These are phyloP conservation scores for Arvicanthis niloticus DNA, from an alignment of 2,113 vertebrate species.

Conservation along the genomic window DNA sequence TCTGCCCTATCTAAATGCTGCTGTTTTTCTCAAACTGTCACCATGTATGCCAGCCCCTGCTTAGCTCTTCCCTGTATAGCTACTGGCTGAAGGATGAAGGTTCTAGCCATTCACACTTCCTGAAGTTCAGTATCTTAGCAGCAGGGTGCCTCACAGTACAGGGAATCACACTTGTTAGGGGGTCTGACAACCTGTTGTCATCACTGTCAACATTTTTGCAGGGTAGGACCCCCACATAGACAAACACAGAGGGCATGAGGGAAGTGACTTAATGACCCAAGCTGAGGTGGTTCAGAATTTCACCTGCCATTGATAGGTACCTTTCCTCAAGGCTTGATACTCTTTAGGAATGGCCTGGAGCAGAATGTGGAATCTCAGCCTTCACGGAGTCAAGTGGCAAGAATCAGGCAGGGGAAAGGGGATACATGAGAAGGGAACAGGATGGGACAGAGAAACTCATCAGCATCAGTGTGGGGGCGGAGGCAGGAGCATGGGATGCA, in stretches of 20 bases:
- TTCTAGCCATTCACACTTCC: neutral
- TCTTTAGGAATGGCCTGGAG: neutral
- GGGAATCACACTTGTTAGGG: neutral
- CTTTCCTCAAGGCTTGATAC: neutral
- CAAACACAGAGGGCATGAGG: neutral
- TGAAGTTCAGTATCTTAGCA: neutral
- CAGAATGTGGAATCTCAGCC: too few species aligned
- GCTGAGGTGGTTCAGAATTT: neutral
- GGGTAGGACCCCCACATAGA: neutral
- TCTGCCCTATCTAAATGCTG: neutral
- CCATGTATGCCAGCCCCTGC: neutral
- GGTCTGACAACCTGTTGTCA: neutral
- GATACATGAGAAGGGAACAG: neutral
- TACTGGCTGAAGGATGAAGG: neutral
- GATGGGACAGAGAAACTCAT: neutral
- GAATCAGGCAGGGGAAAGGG: too few species aligned
- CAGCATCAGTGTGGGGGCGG: neutral
- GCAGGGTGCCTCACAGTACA: neutral
- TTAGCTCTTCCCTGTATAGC: neutral
- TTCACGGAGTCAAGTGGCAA: neutral
- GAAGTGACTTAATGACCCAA: neutral
- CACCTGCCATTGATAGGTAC: too few species aligned
- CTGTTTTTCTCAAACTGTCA: neutral
- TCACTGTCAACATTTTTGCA: neutral
- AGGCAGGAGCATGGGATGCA: neutral